Conservation (phyloP, 2,113 vertebrate species). For the Prolemur simus region DNA sequence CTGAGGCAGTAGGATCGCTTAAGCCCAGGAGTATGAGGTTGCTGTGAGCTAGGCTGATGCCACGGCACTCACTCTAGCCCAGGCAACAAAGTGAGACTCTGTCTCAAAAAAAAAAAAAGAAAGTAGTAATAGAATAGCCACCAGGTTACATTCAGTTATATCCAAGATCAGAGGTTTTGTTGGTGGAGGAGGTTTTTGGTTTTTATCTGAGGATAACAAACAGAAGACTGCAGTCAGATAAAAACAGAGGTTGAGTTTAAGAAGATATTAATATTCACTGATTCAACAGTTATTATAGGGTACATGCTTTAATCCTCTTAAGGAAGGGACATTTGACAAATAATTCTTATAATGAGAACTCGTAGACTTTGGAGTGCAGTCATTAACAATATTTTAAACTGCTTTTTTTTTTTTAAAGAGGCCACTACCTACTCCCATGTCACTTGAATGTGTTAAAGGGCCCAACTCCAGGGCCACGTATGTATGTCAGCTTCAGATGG, state of each 20-base stretch:
- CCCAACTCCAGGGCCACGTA: background rate
- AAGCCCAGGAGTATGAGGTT: too few species aligned
- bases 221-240: background rate
- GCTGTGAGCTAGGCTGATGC: too few species aligned
- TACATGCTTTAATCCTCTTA: background rate
- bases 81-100: too few species aligned
- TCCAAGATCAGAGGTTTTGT: background rate
- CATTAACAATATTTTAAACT: background rate
- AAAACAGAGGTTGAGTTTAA: slow-evolving; percentile 24
- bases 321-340: slow-evolving; percentile 19
- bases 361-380: background rate
- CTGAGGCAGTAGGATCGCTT: too few species aligned
- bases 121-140: background rate
- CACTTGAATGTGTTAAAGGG: slow-evolving; percentile 7
- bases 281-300: background rate
- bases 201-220: slow-evolving; percentile 2
- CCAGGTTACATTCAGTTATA: background rate
- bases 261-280: background rate
- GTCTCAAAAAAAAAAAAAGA: too few species aligned
- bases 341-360: background rate
- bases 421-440: background rate
- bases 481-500: background rate
- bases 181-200: background rate
- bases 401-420: background rate
- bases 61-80: too few species aligned